These are phyloP conservation scores for Venturia canescens DNA, from an alignment of 1,140 invertebrate species.

Conservation along the genomic window DNA sequence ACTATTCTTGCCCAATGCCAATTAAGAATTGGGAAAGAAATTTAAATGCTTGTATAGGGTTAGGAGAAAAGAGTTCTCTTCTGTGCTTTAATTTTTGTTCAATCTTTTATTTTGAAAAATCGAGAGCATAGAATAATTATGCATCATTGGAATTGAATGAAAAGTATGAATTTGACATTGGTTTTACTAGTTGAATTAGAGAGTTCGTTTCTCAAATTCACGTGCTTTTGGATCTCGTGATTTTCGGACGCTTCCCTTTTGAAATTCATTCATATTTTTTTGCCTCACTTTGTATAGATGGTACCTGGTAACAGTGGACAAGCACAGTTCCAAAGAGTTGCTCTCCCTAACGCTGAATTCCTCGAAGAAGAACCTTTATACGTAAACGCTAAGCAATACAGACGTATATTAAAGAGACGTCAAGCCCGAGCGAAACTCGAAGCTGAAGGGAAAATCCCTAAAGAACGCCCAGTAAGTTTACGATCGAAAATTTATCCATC, in stretches of 20 bases:
- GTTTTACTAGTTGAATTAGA: no score
- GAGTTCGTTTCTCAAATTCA: no score
- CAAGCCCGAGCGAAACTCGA: constrained; percentile 94
- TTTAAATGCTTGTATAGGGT: not conserved
- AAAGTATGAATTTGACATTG: no score
- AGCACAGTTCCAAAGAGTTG: constrained; percentile 81
- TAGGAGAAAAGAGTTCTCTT: no score
- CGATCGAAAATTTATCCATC: no score
- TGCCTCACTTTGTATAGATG: constrained; percentile 77
- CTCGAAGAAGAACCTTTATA: constrained; percentile 96
- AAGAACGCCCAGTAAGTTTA: constrained; percentile 90
- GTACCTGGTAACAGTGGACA: constrained; percentile 80
- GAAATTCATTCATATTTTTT: not conserved
- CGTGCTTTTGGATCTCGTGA: not conserved
- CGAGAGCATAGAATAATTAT: no score
- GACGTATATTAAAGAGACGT: constrained; percentile 92
- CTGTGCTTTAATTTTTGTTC: no score
- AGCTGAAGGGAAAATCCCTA: constrained; percentile 96
- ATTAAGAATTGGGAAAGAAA: not conserved
- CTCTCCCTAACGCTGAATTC: constrained; percentile 82
- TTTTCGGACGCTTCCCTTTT: not conserved
- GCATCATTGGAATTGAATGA: no score
- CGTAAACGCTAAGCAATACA: constrained; percentile 99
- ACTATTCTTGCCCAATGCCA: not conserved
- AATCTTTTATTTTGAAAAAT: no score